These are phyloP conservation scores for Eueremaeus valkanovi DNA, from an alignment of 2,888 invertebrate species.

Conservation along the genomic window DNA sequence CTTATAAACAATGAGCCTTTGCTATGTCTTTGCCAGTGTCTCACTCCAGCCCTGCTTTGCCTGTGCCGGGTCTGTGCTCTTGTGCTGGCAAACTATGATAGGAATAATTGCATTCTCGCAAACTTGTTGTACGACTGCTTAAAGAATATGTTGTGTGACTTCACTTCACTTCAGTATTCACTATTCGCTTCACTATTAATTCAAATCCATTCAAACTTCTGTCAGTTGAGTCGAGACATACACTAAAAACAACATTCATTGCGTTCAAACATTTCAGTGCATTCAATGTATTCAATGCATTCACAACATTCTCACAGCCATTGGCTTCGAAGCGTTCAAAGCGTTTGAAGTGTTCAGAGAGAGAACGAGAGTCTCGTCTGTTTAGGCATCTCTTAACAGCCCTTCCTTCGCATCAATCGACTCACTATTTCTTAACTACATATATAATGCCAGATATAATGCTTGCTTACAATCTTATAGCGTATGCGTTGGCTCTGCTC, in stretches of 20 bases:
- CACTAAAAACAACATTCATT: background rate
- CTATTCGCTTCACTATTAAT: too few species aligned
- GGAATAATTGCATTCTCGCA: background rate
- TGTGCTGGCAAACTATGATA: background rate
- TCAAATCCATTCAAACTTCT: background rate
- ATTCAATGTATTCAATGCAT: too few species aligned
- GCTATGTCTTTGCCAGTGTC: too few species aligned
- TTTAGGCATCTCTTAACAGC: background rate
- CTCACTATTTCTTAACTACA: background rate
- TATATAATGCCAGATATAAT: too few species aligned
- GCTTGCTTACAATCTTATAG: too few species aligned
- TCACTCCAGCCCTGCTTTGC: background rate
- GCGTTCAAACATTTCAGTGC: background rate
- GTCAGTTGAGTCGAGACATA: background rate
- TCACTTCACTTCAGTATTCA: background rate
- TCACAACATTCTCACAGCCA: too few species aligned
- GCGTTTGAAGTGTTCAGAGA: background rate
- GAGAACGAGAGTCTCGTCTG: background rate
- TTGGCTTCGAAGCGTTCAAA: slow-evolving; percentile 7
- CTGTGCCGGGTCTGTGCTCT: background rate
- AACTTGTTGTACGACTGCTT: slow-evolving; percentile 11
- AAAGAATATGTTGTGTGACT: background rate
- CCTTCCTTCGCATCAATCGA: background rate
- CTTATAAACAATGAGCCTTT: background rate
- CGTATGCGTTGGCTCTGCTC: too few species aligned